Base-by-base conservation (phyloP, 2,113 vertebrate genomes). In the Bufo gargarizans region DNA sequence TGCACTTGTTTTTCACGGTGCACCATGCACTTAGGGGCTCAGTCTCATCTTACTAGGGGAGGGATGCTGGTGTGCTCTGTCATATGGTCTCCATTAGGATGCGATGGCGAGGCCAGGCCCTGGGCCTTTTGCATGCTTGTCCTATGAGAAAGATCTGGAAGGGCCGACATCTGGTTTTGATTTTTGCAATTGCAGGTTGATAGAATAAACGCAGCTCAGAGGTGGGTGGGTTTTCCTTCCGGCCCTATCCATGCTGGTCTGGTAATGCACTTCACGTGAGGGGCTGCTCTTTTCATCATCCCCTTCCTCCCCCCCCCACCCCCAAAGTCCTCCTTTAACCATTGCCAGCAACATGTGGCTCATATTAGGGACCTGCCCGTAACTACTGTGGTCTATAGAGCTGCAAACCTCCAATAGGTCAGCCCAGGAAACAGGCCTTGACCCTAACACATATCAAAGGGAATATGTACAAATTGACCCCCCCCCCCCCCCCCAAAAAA, bases 181-280 rank as follows among this genome's bases (percentile, higher is more conserved):
- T 98, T 94, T 95, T 92, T 89, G 92, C 96, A 95, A 96, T 97
- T 95, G 96, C 97, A 97, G 97, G 97, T 98, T 96, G 97, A 96
- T 96, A 94, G 96, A 96, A 97, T 95, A 94, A 97, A 96, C 92
- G 93, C 95, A 90, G 95, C 95, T 76, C 72, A 91, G 93, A 95
- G 96, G 96, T 96, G 96, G 96, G 97, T 95, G 97, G 96, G 95
- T 97, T 97, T 97, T 97, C 97, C 97, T 97, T 97, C 97, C 96
- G 96, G 95, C 93, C 93, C 92, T 93, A 94, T 94, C 92, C 93
- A 91, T 90, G 90, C 91, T 61, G 89, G 91, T 89, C 92, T 92
- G 92, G 92, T 93, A 94, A 95, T 92, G 92, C 88, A 91, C 92
- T 94, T 92, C 88, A 55, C 92, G 93, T 94, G 91, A 92, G 92